Evolutionary conservation across 2,113 vertebrate species (phyloP).

Genomic region (Melanostigma gelatinosum): DNA sequence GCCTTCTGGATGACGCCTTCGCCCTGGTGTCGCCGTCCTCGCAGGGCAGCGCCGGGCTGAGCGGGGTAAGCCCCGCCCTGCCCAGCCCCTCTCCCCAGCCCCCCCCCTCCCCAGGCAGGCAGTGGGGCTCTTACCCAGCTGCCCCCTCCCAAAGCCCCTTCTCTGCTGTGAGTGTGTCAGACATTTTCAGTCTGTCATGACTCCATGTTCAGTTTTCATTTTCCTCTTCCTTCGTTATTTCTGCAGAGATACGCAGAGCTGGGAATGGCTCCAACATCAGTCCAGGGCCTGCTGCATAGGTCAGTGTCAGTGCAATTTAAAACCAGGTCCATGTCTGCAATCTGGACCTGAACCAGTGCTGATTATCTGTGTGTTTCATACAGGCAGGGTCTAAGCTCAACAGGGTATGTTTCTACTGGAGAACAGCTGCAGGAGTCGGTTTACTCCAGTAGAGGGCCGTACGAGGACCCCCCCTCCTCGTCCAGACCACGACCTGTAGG

Average conservation of each 20-base stretch:
- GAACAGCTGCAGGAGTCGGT: constrained; percentile 87
- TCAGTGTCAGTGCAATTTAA: constrained; percentile 57
- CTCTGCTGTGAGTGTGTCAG: constrained; percentile 79
- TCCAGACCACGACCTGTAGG: constrained; percentile 93
- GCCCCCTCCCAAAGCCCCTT: constrained; percentile 77
- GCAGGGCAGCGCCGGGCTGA: constrained; percentile 79
- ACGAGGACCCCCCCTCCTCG: constrained; percentile 88
- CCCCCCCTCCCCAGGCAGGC: constrained; percentile 68
- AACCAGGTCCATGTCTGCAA: neutral
- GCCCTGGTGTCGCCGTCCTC: constrained; percentile 94
- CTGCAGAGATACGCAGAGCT: constrained; percentile 91
- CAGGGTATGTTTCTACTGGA: constrained; percentile 84
- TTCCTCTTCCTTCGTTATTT: neutral
- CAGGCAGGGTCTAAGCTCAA: constrained; percentile 87
- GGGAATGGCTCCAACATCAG: constrained; percentile 89
- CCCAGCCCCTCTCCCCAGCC: constrained; percentile 81
- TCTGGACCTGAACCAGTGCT: neutral
- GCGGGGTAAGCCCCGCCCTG: constrained; percentile 72
- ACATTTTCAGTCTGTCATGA: neutral
- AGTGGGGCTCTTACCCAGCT: constrained; percentile 84
- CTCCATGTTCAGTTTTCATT: neutral
- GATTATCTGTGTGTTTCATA: constrained; percentile 21
- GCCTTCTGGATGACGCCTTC: constrained; percentile 95
- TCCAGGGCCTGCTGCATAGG: constrained; percentile 90
- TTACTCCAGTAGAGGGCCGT: constrained; percentile 88